Percentiles rank a stretch among this genome's conserved stretches.
Conservation (phyloP, 2,888 invertebrate genomes). For the Dimorphilus gyrociliatus region DNA sequence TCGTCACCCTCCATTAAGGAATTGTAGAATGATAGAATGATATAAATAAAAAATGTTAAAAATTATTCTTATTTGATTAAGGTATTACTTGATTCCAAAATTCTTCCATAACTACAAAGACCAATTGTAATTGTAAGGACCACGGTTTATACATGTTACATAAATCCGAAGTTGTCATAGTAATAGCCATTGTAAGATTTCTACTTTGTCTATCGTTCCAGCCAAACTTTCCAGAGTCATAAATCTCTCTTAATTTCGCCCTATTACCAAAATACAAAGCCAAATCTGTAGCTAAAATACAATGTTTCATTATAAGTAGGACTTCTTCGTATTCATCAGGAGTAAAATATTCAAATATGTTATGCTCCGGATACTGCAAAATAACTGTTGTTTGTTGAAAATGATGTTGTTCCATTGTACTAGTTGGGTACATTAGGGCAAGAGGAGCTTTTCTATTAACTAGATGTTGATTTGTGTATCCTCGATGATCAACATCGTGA, state of each 20-base stretch:
- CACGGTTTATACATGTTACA: slow-evolving; percentile 71
- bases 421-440: slow-evolving; percentile 66
- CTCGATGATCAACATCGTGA: slow-evolving; percentile 69
- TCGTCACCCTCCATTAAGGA: slow-evolving; percentile 47
- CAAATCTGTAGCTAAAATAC: slow-evolving; percentile 67
- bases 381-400: slow-evolving; percentile 74
- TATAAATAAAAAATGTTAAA: too few species aligned
- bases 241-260: slow-evolving; percentile 45
- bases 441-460: slow-evolving; percentile 62
- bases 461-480: slow-evolving; percentile 73
- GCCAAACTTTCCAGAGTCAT: slow-evolving; percentile 45
- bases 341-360: slow-evolving; percentile 58
- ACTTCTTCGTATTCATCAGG: slow-evolving; percentile 56
- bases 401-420: slow-evolving; percentile 71
- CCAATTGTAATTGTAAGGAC: slow-evolving; percentile 62
- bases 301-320: slow-evolving; percentile 56
- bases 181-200: slow-evolving; percentile 54
- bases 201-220: slow-evolving; percentile 50
- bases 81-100: slow-evolving; percentile 37
- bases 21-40: too few species aligned
- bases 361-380: slow-evolving; percentile 60
- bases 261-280: slow-evolving; percentile 64
- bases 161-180: slow-evolving; percentile 68
- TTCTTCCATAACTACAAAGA: slow-evolving; percentile 50
- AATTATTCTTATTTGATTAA: too few species aligned